Base-by-base conservation (phyloP, 1,140 invertebrate species). In the Augochlora pura region DNA sequence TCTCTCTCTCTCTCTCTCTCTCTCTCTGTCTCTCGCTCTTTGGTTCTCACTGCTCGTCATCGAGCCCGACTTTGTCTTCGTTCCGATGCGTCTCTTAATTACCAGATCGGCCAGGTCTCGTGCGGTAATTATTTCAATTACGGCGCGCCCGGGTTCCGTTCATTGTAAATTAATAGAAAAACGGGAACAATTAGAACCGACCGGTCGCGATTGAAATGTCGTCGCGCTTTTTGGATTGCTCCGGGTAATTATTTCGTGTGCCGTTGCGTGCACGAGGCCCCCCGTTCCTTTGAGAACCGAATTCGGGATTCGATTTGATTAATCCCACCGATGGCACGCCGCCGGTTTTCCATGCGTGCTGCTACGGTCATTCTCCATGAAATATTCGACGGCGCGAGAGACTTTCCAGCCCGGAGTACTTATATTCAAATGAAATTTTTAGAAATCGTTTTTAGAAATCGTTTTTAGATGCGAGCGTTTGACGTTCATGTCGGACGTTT, bases 61-160 rank as follows among this genome's bases (percentile, higher is more conserved):
- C 5, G 7, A 27, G 10, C 25, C 64, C 4, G 9, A 62, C 25
- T 49, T 70, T 69, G 66, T 70, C 75, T 69, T 77, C 75, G 39
- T 70, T 46, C 23, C 75, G 67, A 42, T 42, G 66, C 59, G n/a
- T 23, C 67, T 63, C 59, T 77, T 77, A 77, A 77, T 77, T 77
- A 77, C n/a, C 76, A 71, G 42, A 77, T 72, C 59, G 66, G 23
- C 67, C 42, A 27, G 46, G 67, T 70, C n/a, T n/a, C 57, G 27
- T 46, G 10, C 23, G 68, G 27, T 76, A 49, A 77, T 77, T 64
- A 71, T 72, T 77, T 77, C 46, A 77, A 77, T 77, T 72, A 64
- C 60, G 66, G 0, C 10, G n/a, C n/a, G 12, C 54, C 8, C 65
- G 21, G 9, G 27, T 8, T 2, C 23, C 5, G 32, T 77, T 71